Conservation (phyloP, 1,140 invertebrate genomes). For the Drosophila nigrodunni region DNA sequence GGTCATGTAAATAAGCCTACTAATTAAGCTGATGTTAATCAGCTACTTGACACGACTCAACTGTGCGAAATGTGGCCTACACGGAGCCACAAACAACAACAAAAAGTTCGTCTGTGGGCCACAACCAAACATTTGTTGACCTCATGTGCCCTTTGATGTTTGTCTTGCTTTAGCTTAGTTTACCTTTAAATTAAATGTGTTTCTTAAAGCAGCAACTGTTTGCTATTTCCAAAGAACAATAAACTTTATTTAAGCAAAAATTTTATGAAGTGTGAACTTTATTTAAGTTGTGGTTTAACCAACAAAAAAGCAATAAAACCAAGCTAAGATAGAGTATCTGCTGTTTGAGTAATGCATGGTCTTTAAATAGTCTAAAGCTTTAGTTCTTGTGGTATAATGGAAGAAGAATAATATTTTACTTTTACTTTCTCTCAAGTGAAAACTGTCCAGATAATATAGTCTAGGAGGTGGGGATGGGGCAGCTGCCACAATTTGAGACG, state of each 20-base stretch:
- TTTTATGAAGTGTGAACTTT: no score
- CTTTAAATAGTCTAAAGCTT: slow-evolving; percentile 1
- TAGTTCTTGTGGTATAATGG: neutral
- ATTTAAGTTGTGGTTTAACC: no score
- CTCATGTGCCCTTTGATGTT: slow-evolving; percentile 49
- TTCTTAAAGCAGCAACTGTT: slow-evolving; percentile 9
- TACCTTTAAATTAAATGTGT: neutral
- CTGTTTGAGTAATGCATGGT: neutral
- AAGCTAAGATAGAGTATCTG: neutral
- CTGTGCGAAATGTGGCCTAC: slow-evolving; percentile 50
- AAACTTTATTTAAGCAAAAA: neutral
- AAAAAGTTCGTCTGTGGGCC: slow-evolving; percentile 8
- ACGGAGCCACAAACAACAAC: slow-evolving; percentile 24
- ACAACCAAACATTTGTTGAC: slow-evolving; percentile 25
- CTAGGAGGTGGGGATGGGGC: neutral
- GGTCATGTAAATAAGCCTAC: slow-evolving; percentile 72
- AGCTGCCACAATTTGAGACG: slow-evolving; percentile 44
- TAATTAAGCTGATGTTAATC: slow-evolving; percentile 77
- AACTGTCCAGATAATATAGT: neutral
- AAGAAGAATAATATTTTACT: neutral
- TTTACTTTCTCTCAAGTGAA: slow-evolving; percentile 1
- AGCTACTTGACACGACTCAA: slow-evolving; percentile 38
- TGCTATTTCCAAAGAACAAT: no score
- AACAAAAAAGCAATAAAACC: no score
- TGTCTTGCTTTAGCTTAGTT: neutral